These are phyloP conservation scores for Todiramphus saurophagus DNA, from an alignment of 2,113 vertebrate species.

Conservation along the genomic window DNA sequence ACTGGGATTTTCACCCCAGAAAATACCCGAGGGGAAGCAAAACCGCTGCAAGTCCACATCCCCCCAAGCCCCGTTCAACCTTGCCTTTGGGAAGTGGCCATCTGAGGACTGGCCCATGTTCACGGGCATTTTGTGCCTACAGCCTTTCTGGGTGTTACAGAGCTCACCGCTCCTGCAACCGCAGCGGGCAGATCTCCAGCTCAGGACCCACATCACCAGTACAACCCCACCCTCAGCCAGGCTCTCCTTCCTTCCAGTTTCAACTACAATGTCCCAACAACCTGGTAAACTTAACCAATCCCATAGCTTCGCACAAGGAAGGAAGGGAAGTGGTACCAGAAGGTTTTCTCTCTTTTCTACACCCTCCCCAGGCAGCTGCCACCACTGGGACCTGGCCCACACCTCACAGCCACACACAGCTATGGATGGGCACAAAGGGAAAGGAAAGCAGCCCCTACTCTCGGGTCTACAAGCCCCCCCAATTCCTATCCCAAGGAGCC, in stretches of 20 bases:
- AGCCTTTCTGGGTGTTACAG: neutral
- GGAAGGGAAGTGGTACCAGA: neutral
- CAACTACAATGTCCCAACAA: neutral
- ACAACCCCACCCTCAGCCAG: fast-evolving
- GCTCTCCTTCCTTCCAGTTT: neutral
- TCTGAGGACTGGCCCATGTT: neutral
- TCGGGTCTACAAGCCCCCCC: too few relatives aligned
- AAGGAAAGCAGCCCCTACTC: neutral
- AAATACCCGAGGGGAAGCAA: fast-evolving
- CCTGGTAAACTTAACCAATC: neutral
- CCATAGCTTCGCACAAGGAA: neutral
- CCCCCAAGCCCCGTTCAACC: fast-evolving
- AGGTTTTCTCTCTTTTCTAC: neutral
- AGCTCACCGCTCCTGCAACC: neutral
- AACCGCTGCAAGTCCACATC: neutral
- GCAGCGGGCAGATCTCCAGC: neutral
- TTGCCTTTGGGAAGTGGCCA: neutral
- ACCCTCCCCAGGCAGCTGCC: neutral
- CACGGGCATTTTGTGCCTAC: neutral
- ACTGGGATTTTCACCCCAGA: neutral
- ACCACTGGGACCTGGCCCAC: neutral
- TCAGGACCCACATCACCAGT: neutral
- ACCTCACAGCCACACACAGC: fast-evolving
- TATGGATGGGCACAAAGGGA: neutral
- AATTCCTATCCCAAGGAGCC: neutral